Evolutionary conservation across 1,140 invertebrate genomes (phyloP).

Genomic region (Brachionus plicatilis): DNA sequence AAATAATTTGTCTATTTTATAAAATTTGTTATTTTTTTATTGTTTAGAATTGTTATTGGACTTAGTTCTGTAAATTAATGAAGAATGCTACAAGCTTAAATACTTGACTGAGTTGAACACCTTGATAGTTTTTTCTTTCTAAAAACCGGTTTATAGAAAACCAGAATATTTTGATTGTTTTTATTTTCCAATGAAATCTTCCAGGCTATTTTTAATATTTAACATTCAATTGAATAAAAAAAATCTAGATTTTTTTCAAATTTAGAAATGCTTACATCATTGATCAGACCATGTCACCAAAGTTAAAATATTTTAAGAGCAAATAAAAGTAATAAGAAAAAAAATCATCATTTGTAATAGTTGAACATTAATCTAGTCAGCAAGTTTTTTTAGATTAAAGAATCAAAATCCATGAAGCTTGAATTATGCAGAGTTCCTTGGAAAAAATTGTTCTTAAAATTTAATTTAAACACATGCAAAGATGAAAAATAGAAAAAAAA

Average conservation of each 20-base stretch:
- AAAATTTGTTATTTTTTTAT: not conserved
- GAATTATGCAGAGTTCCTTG: no score
- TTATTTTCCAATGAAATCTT: not conserved
- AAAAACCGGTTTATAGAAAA: not conserved
- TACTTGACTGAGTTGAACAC: not conserved
- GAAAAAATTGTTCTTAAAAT: not conserved
- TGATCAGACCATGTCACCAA: not conserved
- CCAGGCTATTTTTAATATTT: not conserved
- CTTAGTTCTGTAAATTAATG: not conserved
- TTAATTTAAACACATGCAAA: conserved; percentile 1
- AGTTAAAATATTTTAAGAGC: not conserved
- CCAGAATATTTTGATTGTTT: not conserved
- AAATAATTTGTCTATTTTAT: not conserved
- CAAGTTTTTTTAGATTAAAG: not conserved
- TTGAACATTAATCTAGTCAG: not conserved
- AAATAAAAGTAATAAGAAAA: not conserved
- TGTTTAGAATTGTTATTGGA: not conserved
- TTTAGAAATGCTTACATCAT: not conserved
- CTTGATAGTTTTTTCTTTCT: not conserved
- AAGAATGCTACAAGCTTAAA: not conserved
- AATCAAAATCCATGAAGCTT: not conserved
- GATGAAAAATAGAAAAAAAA: conserved; percentile 1
- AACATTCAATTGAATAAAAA: not conserved
- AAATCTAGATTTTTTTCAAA: not conserved
- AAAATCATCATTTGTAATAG: not conserved